These are phyloP conservation scores for Marmota flaviventris DNA, from an alignment of 2,113 vertebrate genomes.

Conservation along the genomic window DNA sequence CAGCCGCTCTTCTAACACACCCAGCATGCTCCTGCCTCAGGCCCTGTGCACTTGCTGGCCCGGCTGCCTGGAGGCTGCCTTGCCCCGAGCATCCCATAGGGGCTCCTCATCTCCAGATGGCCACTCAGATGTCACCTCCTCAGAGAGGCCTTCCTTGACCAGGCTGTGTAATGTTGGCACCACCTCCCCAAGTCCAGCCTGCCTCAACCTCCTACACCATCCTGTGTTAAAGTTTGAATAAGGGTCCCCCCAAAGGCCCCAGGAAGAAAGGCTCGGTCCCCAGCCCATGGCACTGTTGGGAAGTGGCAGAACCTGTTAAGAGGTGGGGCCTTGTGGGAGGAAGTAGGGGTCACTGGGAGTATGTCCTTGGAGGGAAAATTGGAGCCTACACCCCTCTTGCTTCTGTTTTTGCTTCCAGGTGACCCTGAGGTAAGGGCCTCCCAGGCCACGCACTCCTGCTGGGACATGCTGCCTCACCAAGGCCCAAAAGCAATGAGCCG, in stretches of 20 bases:
- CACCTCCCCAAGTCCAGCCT: background rate
- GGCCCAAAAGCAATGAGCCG: background rate
- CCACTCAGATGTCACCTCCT: background rate
- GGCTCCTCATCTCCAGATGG: background rate
- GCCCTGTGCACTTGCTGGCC: background rate
- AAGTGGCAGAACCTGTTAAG: background rate
- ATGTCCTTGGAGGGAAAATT: no score
- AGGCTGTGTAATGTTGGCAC: fast-evolving
- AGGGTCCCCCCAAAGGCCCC: background rate
- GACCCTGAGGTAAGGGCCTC: background rate
- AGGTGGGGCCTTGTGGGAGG: background rate
- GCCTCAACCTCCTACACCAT: background rate
- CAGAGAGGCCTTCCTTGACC: background rate
- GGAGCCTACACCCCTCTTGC: background rate
- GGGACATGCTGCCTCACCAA: background rate
- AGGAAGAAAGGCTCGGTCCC: background rate
- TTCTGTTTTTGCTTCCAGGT: background rate
- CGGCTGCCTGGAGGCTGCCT: background rate
- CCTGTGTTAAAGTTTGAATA: background rate
- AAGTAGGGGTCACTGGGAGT: background rate
- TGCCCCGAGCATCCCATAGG: background rate
- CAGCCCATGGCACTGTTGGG: no score
- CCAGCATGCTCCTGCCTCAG: background rate
- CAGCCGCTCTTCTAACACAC: background rate
- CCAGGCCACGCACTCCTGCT: background rate